Percentiles rank a stretch among this genome's conserved stretches.
phyloP scores from a whole-genome alignment of 2,113 vertebrate genomes.

The Oreotrochilus melanogaster region DNA sequence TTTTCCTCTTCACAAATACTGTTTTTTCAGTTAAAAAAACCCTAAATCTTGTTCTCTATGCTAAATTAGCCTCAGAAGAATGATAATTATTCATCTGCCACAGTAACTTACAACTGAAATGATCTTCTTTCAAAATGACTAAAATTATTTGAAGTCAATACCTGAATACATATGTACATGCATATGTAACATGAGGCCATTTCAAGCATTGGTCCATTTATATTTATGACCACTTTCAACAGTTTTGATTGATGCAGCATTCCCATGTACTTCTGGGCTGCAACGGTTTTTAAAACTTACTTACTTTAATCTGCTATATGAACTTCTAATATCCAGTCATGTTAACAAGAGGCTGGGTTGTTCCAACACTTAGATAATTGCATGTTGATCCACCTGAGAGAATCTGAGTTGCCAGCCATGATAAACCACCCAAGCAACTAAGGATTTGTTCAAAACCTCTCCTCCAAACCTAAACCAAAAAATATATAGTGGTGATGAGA shows the following conservation, averaged over 20 bases:
- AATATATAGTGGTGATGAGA: background rate
- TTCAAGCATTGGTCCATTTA: background rate
- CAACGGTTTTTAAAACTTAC: background rate
- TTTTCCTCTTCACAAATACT: background rate
- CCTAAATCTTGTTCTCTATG: background rate
- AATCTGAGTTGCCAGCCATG: background rate
- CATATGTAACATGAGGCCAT: background rate
- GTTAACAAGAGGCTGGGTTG: background rate
- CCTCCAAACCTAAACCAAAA: background rate
- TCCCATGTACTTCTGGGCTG: background rate
- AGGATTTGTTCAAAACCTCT: background rate
- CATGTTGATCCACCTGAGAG: background rate
- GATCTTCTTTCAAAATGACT: background rate
- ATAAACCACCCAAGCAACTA: background rate
- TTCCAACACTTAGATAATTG: background rate
- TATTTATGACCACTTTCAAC: slow-evolving; percentile 12
- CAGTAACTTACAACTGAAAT: background rate
- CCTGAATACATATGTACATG: background rate
- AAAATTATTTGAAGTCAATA: background rate
- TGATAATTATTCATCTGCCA: background rate
- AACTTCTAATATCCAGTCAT: background rate
- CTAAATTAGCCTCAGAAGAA: background rate
- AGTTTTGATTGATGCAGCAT: background rate
- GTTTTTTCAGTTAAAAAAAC: background rate
- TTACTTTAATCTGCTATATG: background rate